These are phyloP conservation scores for Chromobotia macracanthus DNA, from an alignment of 2,797 vertebrate genomes.

Conservation along the genomic window DNA sequence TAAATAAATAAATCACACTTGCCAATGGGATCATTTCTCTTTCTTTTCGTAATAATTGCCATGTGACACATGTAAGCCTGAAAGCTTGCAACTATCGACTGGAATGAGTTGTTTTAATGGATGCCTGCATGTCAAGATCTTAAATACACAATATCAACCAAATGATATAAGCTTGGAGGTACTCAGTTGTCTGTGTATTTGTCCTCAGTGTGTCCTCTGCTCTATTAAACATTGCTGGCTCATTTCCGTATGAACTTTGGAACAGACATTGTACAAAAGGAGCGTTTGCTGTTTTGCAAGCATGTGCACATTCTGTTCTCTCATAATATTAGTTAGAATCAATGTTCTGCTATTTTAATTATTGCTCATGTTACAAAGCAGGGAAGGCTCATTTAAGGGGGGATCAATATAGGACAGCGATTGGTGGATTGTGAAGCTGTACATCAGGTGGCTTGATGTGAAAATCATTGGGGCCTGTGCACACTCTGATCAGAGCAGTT, in stretches of 20 bases:
- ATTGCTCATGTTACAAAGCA: slow-evolving; percentile 99
- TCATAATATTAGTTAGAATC: slow-evolving; percentile 99
- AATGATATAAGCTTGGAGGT: slow-evolving; percentile 79
- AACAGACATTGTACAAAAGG: background rate
- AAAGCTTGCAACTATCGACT: slow-evolving; percentile 53
- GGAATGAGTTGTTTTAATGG: slow-evolving; percentile 70
- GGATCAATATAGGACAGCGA: slow-evolving; percentile 98
- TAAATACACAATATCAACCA: slow-evolving; percentile 80
- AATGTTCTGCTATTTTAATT: slow-evolving; percentile 99
- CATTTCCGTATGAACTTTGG: slow-evolving; percentile 54
- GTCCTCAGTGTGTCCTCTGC: slow-evolving; percentile 66
- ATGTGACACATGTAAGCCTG: slow-evolving; percentile 52
- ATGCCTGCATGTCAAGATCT: slow-evolving; percentile 60
- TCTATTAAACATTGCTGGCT: slow-evolving; percentile 62
- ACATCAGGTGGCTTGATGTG: slow-evolving; percentile 99
- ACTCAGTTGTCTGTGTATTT: slow-evolving; percentile 81
- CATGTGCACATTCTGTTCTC: slow-evolving; percentile 99
- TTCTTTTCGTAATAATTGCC: slow-evolving; percentile 40
- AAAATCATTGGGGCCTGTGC: slow-evolving; percentile 99
- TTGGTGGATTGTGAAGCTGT: slow-evolving; percentile 95
- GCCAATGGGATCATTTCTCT: slow-evolving; percentile 6
- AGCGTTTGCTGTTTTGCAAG: slow-evolving; percentile 79
- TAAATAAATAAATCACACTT: slow-evolving; percentile 19
- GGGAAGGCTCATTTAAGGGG: slow-evolving; percentile 98
- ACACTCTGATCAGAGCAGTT: slow-evolving; percentile 94